phyloP scores from a whole-genome alignment of 2,113 vertebrate species.

The Reinhardtius hippoglossoides region DNA sequence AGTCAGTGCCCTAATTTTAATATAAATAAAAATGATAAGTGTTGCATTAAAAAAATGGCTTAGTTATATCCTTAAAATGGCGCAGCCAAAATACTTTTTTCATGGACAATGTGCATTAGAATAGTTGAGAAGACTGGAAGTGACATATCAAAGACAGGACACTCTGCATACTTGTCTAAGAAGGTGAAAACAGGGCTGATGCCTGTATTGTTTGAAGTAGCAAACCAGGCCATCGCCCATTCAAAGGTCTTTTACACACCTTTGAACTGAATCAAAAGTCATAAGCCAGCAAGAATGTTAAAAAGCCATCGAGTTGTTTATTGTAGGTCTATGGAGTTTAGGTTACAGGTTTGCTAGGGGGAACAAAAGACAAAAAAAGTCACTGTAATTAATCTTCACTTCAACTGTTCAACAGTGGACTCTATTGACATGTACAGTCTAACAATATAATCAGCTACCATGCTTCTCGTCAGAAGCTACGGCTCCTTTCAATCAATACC shows the following conservation, averaged over 20 bases:
- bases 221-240: conserved; percentile 53
- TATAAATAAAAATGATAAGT: conserved; percentile 8
- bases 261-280: conserved; percentile 78
- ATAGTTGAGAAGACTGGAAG: conserved; percentile 11
- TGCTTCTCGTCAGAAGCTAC: conserved; percentile 47
- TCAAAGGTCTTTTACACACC: conserved; percentile 81
- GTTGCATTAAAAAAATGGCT: conserved; percentile 55
- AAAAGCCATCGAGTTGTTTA: conserved; percentile 83
- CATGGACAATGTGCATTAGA: conserved; percentile 26
- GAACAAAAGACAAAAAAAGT: conserved; percentile 64
- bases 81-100: conserved; percentile 40
- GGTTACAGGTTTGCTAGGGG: conserved; percentile 76
- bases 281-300: conserved; percentile 77
- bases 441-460: conserved; percentile 57
- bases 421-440: conserved; percentile 56
- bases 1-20: conserved; percentile 13
- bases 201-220: conserved; percentile 55
- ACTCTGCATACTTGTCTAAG: conserved; percentile 19
- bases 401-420: conserved; percentile 27
- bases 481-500: conserved; percentile 37
- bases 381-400: conserved; percentile 32
- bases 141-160: conserved; percentile 26
- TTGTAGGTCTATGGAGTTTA: conserved; percentile 80
- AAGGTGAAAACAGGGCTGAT: conserved; percentile 33
- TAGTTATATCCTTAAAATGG: conserved; percentile 51